A percentile compares a stretch with the other conserved stretches of the same genome.
Evolutionary conservation across 2,888 invertebrate species (phyloP).

Genomic region (Callosobruchus maculatus): DNA sequence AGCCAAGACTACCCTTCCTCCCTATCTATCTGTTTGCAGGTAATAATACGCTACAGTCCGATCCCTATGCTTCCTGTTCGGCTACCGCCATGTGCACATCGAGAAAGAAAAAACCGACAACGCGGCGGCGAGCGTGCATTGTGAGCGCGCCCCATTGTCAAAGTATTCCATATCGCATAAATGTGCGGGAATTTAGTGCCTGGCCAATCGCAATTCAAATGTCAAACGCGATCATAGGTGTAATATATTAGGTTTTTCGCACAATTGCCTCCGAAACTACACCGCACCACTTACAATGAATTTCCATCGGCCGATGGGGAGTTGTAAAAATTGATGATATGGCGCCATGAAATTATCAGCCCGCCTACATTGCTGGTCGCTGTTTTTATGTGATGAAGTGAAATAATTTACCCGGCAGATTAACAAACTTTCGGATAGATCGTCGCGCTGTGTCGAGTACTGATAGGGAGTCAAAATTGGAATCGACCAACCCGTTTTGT

Average conservation of each 20-base stretch:
- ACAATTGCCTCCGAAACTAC: constrained; percentile 14
- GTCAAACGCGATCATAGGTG: constrained; percentile 27
- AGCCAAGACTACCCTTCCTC: too few species aligned
- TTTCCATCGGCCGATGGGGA: constrained; percentile 12
- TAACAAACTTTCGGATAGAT: not conserved
- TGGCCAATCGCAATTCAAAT: constrained; percentile 24
- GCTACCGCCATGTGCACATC: not conserved
- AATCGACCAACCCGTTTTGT: not conserved
- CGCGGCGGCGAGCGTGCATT: constrained; percentile 10
- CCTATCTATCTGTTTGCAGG: too few species aligned
- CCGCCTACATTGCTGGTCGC: not conserved
- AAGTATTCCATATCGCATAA: constrained; percentile 12
- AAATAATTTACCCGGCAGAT: not conserved
- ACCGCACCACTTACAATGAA: constrained; percentile 11
- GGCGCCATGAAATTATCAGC: not conserved
- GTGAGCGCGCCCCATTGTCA: constrained; percentile 12
- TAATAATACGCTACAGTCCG: too few species aligned
- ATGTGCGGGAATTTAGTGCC: constrained; percentile 23
- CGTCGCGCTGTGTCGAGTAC: not conserved
- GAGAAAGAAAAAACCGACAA: not conserved
- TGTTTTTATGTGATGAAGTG: not conserved
- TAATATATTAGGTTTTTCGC: constrained; percentile 26
- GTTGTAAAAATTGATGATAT: constrained; percentile 6
- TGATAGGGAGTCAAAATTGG: not conserved
- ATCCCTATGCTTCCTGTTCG: not conserved